Percentiles rank a stretch among this genome's conserved stretches.
These are phyloP conservation scores for Triplophysa siluroides DNA, from an alignment of 2,113 vertebrate species.

Conservation along the genomic window DNA sequence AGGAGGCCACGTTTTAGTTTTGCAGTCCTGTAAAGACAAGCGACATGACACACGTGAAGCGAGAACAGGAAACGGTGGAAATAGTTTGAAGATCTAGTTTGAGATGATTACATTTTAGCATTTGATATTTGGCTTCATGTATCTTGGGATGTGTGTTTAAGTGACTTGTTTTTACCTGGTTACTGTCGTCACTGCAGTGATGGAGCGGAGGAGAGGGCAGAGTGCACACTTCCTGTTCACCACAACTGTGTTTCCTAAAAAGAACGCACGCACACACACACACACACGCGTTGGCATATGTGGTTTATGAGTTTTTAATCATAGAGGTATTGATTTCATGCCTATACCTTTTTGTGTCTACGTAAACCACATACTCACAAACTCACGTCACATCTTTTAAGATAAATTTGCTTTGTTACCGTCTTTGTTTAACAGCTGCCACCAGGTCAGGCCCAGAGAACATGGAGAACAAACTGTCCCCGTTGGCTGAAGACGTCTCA, in stretches of 20 bases:
- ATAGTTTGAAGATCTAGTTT: too few species aligned
- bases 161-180: conserved; percentile 80
- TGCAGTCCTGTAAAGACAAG: conserved; percentile 82
- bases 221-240: conserved; percentile 88
- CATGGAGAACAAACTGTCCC: conserved; percentile 99
- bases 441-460: conserved; percentile 98
- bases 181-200: conserved; percentile 82
- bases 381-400: not conserved
- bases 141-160: not conserved
- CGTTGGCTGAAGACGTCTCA: conserved; percentile 95
- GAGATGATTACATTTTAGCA: too few species aligned
- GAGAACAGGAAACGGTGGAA: too few species aligned
- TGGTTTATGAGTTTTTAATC: too few species aligned
- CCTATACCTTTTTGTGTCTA: too few species aligned
- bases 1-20: conserved; percentile 99
- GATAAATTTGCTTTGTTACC: conserved; percentile 69
- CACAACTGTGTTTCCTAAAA: conserved; percentile 94
- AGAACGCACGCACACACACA: not conserved
- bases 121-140: too few species aligned
- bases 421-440: conserved; percentile 95
- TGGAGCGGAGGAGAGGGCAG: conserved; percentile 90
- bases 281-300: not conserved
- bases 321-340: too few species aligned
- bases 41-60: not conserved
- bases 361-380: too few species aligned